Conservation (phyloP, 2,113 vertebrate species). For the Oryzias woworae region DNA sequence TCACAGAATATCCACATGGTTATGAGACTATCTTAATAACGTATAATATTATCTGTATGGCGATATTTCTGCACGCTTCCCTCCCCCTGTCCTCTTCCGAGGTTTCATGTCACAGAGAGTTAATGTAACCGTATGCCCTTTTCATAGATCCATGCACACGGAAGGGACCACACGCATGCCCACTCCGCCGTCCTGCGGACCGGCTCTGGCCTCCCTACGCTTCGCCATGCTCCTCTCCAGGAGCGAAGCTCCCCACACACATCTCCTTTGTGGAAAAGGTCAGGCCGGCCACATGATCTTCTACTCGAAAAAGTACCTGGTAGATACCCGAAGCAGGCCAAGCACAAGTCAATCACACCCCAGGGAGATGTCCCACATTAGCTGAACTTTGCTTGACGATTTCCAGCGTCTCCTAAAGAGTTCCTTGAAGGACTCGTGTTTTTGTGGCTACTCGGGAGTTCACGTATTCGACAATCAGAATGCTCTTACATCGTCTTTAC, state of each 20-base stretch:
- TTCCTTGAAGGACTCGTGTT: conserved; percentile 55
- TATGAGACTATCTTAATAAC: conserved; percentile 1
- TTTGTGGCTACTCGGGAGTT: conserved; percentile 33
- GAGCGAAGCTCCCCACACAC: conserved; percentile 49
- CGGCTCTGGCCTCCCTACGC: conserved; percentile 34
- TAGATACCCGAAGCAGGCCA: conserved; percentile 55
- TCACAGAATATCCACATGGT: not conserved
- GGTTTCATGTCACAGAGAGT: conserved; percentile 67
- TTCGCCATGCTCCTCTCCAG: conserved; percentile 27
- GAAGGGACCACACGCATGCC: conserved; percentile 42
- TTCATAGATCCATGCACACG: conserved; percentile 59
- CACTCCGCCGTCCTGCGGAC: conserved; percentile 12
- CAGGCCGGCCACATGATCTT: conserved; percentile 63
- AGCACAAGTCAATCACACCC: conserved; percentile 66
- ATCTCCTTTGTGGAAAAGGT: conserved; percentile 66
- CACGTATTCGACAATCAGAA: conserved; percentile 41
- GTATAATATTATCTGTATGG: conserved; percentile 3
- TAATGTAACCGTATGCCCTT: conserved; percentile 73
- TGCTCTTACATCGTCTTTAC: conserved; percentile 8
- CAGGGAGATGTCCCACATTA: conserved; percentile 56
- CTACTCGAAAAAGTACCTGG: conserved; percentile 58
- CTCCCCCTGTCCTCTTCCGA: conserved; percentile 28
- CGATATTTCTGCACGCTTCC: conserved; percentile 21
- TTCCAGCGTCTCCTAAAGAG: conserved; percentile 41
- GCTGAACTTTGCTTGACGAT: conserved; percentile 48